phyloP scores from a whole-genome alignment of 1,140 invertebrate genomes.

The Nomia melanderi region DNA sequence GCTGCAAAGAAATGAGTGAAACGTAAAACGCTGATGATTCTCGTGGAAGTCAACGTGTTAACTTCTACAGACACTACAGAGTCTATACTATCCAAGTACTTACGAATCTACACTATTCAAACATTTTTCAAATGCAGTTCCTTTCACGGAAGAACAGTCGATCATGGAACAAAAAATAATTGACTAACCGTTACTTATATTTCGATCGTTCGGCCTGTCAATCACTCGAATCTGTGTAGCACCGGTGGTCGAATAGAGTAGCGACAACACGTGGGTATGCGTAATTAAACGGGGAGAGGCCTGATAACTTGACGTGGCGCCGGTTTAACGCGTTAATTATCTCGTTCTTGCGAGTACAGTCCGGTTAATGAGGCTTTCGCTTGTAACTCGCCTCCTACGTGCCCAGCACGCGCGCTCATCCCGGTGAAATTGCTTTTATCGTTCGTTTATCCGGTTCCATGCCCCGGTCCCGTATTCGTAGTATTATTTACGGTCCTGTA shows the following conservation, averaged over 20 bases:
- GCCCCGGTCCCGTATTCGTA: not conserved
- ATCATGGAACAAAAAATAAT: not conserved
- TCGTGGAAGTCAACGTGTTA: no score
- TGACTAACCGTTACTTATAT: no score
- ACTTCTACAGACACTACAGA: no score
- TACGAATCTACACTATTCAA: no score
- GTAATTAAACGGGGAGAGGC: slow-evolving; percentile 71
- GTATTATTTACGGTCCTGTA: slow-evolving; percentile 36
- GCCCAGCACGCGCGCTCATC: slow-evolving; percentile 40
- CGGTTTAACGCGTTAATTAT: slow-evolving; percentile 75
- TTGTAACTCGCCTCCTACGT: slow-evolving; percentile 69
- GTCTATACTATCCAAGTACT: no score
- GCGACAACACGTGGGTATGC: slow-evolving; percentile 67
- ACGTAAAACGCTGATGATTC: no score
- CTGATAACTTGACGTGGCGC: slow-evolving; percentile 70
- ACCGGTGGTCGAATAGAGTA: slow-evolving; percentile 63
- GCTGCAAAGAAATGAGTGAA: no score
- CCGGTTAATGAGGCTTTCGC: slow-evolving; percentile 58
- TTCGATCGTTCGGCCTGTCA: not conserved
- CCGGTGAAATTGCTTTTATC: slow-evolving; percentile 43
- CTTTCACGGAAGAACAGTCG: not conserved
- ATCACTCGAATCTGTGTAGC: slow-evolving; percentile 47
- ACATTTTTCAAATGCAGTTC: no score
- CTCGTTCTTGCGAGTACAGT: slow-evolving; percentile 62
- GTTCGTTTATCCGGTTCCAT: slow-evolving; percentile 37